phyloP scores from a whole-genome alignment of 2,113 vertebrate genomes.

The Collichthys lucidus region DNA sequence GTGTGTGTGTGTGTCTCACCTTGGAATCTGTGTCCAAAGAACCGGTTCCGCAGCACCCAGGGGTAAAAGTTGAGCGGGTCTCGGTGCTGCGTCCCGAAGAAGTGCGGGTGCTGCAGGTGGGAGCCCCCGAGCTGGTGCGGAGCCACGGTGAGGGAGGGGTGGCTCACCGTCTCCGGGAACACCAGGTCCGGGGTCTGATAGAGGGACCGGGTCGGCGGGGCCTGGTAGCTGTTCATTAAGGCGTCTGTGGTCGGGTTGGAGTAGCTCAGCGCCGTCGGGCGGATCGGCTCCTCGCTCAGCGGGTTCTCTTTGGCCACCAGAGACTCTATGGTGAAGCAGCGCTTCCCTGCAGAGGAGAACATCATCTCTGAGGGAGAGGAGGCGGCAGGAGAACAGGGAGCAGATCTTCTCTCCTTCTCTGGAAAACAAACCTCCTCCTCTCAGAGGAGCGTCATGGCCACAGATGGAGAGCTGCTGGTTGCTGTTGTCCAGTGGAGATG shows the following conservation, averaged over 20 bases:
- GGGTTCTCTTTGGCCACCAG: constrained; percentile 93
- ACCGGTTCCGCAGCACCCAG: constrained; percentile 95
- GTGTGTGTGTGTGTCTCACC: constrained; percentile 72
- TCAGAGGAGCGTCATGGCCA: no score
- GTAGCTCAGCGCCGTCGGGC: constrained; percentile 89
- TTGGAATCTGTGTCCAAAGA: constrained; percentile 97
- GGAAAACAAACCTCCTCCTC: no score
- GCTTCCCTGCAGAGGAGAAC: constrained; percentile 92
- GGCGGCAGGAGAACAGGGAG: not conserved
- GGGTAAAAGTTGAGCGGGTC: constrained; percentile 97
- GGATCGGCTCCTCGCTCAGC: constrained; percentile 88
- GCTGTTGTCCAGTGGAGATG: no score
- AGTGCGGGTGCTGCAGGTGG: constrained; percentile 91
- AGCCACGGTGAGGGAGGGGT: constrained; percentile 89
- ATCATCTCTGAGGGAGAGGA: constrained; percentile 76
- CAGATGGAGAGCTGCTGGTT: no score
- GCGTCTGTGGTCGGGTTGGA: constrained; percentile 85
- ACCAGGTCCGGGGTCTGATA: constrained; percentile 92
- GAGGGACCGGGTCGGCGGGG: constrained; percentile 85
- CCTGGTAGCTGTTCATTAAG: constrained; percentile 89
- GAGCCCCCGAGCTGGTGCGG: constrained; percentile 89
- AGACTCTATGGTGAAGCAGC: constrained; percentile 96
- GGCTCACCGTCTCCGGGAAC: constrained; percentile 91
- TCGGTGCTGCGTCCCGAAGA: constrained; percentile 92
- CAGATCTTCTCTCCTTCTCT: no score